phyloP scores from a whole-genome alignment of 2,888 invertebrate species.

The Masnerella sp. region DNA sequence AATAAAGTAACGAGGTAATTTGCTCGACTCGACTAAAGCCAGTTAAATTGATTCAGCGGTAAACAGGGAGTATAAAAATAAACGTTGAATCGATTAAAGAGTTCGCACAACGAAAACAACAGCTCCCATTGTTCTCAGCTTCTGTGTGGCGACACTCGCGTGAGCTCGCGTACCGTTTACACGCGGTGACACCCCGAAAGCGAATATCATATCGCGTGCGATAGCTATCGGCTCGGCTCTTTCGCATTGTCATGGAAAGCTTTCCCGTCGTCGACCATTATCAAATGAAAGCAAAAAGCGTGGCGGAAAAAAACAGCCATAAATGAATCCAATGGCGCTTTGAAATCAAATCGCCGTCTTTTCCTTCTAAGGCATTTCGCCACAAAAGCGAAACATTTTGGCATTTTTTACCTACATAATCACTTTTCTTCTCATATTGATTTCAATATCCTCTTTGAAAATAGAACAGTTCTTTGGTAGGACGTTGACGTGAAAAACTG shows the following conservation, averaged over 20 bases:
- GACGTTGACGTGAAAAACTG: too few relatives aligned
- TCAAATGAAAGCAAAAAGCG: slow-evolving; percentile 42
- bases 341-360: slow-evolving; percentile 26
- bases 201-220: slow-evolving; percentile 61
- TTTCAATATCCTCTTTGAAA: too few relatives aligned
- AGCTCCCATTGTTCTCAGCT: slow-evolving; percentile 51
- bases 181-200: slow-evolving; percentile 61
- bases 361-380: slow-evolving; percentile 19
- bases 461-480: too few relatives aligned
- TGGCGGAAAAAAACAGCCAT: slow-evolving; percentile 31
- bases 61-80: slow-evolving; percentile 42
- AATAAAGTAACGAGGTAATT: slow-evolving; percentile 24
- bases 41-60: slow-evolving; percentile 34
- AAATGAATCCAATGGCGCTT: slow-evolving; percentile 50
- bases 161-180: slow-evolving; percentile 59
- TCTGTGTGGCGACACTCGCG: slow-evolving; percentile 49
- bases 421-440: too few relatives aligned
- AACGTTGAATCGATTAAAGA: slow-evolving; percentile 52
- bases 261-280: slow-evolving; percentile 46
- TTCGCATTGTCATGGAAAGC: slow-evolving; percentile 55
- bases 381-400: too few relatives aligned
- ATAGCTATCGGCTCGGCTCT: slow-evolving; percentile 57
- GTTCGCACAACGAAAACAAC: slow-evolving; percentile 52
- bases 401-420: not conserved
- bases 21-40: slow-evolving; percentile 28